Evolutionary conservation across 2,113 vertebrate species (phyloP).

Genomic region (Lasiurus cinereus): DNA sequence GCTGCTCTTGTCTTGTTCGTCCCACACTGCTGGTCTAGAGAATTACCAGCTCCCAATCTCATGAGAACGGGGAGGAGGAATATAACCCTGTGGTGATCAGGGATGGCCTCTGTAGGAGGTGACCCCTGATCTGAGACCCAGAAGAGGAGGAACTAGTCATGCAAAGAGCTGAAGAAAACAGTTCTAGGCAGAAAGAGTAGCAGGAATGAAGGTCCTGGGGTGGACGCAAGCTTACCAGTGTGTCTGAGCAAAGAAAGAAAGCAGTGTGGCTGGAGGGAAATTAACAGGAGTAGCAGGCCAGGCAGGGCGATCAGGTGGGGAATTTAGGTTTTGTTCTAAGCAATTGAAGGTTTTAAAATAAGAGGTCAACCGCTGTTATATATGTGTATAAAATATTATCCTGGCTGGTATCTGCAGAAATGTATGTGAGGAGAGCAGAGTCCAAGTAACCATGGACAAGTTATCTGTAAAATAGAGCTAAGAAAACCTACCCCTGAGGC

Average conservation of each 20-base stretch:
- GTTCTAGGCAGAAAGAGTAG: neutral
- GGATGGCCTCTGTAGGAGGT: neutral
- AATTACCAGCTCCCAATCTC: neutral
- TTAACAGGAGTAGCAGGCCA: rapidly evolving
- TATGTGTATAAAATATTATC: neutral
- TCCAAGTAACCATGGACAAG: neutral
- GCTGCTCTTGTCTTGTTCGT: neutral
- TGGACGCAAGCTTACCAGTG: neutral
- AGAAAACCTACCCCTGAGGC: neutral
- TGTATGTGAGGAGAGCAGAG: neutral
- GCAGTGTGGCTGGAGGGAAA: too few relatives aligned
- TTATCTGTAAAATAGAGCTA: neutral
- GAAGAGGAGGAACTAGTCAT: neutral
- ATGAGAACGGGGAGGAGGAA: neutral
- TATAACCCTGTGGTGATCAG: neutral
- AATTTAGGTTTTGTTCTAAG: neutral
- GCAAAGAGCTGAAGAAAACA: neutral
- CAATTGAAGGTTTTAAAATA: neutral
- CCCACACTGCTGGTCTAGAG: rapidly evolving
- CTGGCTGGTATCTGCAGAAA: neutral
- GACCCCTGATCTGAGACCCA: neutral
- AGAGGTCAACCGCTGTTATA: neutral
- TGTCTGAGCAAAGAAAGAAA: neutral
- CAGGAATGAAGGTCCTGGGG: neutral
- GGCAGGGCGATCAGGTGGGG: neutral